These are phyloP conservation scores for Polyergus mexicanus DNA, from an alignment of 1,140 invertebrate species.

Conservation along the genomic window DNA sequence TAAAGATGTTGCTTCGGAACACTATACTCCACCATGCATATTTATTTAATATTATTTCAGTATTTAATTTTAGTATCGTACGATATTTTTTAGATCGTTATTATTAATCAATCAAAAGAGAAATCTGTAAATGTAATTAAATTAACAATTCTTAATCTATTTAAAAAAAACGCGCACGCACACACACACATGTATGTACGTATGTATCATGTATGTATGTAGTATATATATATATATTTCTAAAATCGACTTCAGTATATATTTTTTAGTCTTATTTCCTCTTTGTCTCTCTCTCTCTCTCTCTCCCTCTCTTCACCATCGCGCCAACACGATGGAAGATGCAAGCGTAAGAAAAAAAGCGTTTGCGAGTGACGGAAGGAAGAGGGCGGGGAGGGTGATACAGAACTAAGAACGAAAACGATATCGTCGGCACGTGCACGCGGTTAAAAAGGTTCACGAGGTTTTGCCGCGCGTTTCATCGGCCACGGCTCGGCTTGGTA, in stretches of 20 bases:
- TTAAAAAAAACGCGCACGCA: neutral
- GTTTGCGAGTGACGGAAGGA: conserved; percentile 38
- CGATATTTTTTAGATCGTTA: neutral
- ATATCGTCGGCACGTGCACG: conserved; percentile 84
- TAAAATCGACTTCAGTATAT: neutral
- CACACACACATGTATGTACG: no score
- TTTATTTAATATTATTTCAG: no score
- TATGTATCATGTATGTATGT: no score
- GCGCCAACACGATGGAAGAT: conserved; percentile 1
- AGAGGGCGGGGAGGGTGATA: conserved; percentile 5
- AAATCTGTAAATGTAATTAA: neutral
- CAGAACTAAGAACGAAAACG: conserved; percentile 65
- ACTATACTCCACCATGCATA: neutral
- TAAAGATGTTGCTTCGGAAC: neutral
- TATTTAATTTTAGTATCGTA: no score
- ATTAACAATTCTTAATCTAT: neutral
- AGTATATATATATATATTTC: neutral
- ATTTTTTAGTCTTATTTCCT: neutral
- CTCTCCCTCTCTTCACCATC: neutral
- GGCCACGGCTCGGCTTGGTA: conserved; percentile 76
- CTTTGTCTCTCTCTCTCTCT: neutral
- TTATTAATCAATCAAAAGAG: neutral
- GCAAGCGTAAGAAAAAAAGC: conserved; percentile 21
- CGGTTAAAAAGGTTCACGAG: conserved; percentile 84
- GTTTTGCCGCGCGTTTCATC: conserved; percentile 80